Evolutionary conservation across 2,797 vertebrate genomes (phyloP).

Genomic region (Myoxocephalus aenaeus): DNA sequence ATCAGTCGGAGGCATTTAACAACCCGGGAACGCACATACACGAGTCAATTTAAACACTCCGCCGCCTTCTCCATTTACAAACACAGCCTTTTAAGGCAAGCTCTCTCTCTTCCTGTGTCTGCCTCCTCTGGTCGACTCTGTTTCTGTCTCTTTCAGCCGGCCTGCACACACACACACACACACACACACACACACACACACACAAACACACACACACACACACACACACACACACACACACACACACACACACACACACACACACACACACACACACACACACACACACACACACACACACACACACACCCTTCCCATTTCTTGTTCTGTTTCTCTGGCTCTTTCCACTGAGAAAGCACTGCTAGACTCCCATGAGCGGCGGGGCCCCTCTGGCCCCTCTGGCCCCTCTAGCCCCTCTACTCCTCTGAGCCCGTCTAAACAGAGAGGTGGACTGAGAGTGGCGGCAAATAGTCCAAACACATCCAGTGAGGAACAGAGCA

Average conservation of each 20-base stretch:
- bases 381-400: conserved; percentile 41
- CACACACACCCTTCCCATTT: neutral
- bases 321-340: conserved; percentile 30
- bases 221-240: conserved; percentile 10
- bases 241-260: neutral
- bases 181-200: conserved; percentile 10
- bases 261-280: neutral
- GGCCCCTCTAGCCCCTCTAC: no score
- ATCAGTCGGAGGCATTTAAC: conserved; percentile 55
- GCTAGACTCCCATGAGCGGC: conserved; percentile 35
- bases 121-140: no score
- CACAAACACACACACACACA: conserved; percentile 32
- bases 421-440: conserved; percentile 41
- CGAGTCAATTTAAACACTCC: conserved; percentile 64
- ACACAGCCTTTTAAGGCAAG: conserved; percentile 82
- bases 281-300: no score
- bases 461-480: conserved; percentile 31
- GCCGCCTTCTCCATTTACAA: conserved; percentile 60
- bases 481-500: conserved; percentile 14
- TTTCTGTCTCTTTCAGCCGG: conserved; percentile 29
- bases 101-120: no score
- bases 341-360: conserved; percentile 12
- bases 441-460: conserved; percentile 31
- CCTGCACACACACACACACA: neutral
- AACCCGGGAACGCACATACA: conserved; percentile 53